Base-by-base conservation (phyloP, 2,888 invertebrate species). In the Drosophila rubida region DNA sequence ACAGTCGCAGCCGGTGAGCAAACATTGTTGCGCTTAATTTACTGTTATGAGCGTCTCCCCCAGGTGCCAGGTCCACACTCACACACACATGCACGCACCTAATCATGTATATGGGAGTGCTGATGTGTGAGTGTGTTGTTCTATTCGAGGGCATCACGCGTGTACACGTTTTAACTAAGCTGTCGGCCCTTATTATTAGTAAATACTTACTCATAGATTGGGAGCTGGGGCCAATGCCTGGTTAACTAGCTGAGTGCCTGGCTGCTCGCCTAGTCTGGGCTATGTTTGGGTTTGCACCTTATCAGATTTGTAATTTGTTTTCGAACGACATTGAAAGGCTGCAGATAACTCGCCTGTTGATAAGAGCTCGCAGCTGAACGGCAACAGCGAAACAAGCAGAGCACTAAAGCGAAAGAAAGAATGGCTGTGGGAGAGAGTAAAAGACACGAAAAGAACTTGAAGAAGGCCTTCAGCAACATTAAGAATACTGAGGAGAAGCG, bases 1-100 rank as follows among this genome's bases (percentile, higher is more conserved):
- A 19, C 37, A 37, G 37, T 3, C 8, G 6, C 39, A 51, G 79
- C 59, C 78, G 69, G 54, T 55, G 60, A 68, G 66, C 72, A 80
- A 86, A 83, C 81, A 81, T 49, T 69, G 75, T 87, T 81, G 81
- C 72, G 78, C 73, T 75, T 87, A 84, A 87, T 84, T 78, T 87
- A 81, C 87, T 75, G 87, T 78, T 87, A 87, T 57, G 57, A 64
- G 62, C 68, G 46, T 48, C 61, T 46, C 54, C 53, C 59, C 46
- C 60, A 55, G 23, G 22, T 49, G 48, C n/a, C 48, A 48, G 32
- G 22, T 22, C 19, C 22, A 50, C 14, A 37, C 13, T 35, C 4
- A 13, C 19, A 25, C 1, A 54, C n/a, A 25, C 25, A 55, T 25
- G 8, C 19, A 25, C 1, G 44, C n/a, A 25, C 25, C 48, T 25